Conservation (phyloP, 2,113 vertebrate genomes). For the Corythornis madagascariensis region DNA sequence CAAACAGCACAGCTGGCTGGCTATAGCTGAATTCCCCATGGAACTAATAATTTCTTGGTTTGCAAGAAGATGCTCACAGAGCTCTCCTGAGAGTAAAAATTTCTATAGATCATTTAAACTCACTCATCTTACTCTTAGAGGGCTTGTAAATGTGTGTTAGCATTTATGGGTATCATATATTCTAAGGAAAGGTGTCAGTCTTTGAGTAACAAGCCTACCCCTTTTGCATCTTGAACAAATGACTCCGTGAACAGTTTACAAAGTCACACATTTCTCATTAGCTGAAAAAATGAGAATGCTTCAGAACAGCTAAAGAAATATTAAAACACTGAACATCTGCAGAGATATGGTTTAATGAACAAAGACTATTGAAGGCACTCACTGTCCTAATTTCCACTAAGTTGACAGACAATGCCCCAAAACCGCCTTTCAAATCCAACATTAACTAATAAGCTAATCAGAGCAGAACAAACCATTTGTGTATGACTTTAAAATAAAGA, state of each 20-base stretch:
- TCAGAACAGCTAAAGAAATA: constrained; percentile 63
- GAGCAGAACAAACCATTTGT: constrained; percentile 78
- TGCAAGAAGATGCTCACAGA: background rate
- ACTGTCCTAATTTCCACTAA: constrained; percentile 79
- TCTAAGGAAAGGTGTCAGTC: constrained; percentile 1
- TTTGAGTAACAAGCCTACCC: constrained; percentile 4
- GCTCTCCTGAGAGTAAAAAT: background rate
- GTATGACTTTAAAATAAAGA: constrained; percentile 68
- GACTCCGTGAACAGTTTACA: background rate
- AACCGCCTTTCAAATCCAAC: constrained; percentile 76
- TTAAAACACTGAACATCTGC: constrained; percentile 77
- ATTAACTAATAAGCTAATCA: constrained; percentile 81
- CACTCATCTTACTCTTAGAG: background rate
- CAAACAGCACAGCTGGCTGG: background rate
- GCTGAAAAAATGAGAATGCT: constrained; percentile 45
- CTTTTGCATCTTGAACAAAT: constrained; percentile 40
- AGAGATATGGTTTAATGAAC: constrained; percentile 79
- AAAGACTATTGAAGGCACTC: constrained; percentile 79
- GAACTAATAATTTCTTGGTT: background rate
- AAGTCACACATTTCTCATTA: constrained; percentile 48
- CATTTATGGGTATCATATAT: background rate
- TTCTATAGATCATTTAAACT: constrained; percentile 6
- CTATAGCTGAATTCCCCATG: background rate
- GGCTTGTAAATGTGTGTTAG: background rate
- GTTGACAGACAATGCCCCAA: constrained; percentile 79